Conservation (phyloP, 2,797 vertebrate species). For the Cichlasoma orientale region DNA sequence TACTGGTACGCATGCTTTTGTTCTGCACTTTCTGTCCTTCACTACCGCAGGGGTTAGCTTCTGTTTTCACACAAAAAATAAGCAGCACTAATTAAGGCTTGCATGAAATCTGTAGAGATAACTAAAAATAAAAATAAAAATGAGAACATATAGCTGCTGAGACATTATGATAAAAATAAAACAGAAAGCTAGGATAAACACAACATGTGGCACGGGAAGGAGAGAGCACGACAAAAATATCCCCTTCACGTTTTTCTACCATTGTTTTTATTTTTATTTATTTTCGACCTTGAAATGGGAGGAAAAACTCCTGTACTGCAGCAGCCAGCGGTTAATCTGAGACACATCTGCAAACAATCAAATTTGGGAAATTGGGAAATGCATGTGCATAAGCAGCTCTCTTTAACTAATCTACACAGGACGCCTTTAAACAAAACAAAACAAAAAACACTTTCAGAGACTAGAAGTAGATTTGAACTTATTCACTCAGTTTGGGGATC, state of each 20-base stretch:
- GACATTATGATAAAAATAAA: conserved; percentile 3
- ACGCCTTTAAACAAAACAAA: not conserved
- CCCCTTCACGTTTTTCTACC: conserved; percentile 24
- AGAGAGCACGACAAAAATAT: not conserved
- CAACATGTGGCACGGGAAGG: conserved; percentile 31
- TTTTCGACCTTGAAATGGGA: conserved; percentile 13
- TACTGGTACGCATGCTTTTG: not conserved
- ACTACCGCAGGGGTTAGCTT: conserved; percentile 34
- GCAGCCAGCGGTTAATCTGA: conserved; percentile 3
- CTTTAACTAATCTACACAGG: not conserved
- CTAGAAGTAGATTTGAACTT: not conserved
- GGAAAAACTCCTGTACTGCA: conserved; percentile 2
- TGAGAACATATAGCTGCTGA: conserved; percentile 1
- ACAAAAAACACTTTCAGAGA: not conserved
- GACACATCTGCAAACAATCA: not conserved
- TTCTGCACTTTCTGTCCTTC: not conserved
- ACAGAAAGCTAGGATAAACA: not conserved
- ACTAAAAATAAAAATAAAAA: conserved; percentile 9
- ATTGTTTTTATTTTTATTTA: no score
- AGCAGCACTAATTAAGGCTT: conserved; percentile 76
- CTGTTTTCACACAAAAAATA: conserved; percentile 59
- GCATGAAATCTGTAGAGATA: conserved; percentile 62
- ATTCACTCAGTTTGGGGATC: conserved; percentile 18
- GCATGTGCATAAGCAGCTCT: not conserved
- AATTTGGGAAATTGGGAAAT: not conserved